phyloP scores from a whole-genome alignment of 1,140 invertebrate genomes.

The Drosophila subobscura region DNA sequence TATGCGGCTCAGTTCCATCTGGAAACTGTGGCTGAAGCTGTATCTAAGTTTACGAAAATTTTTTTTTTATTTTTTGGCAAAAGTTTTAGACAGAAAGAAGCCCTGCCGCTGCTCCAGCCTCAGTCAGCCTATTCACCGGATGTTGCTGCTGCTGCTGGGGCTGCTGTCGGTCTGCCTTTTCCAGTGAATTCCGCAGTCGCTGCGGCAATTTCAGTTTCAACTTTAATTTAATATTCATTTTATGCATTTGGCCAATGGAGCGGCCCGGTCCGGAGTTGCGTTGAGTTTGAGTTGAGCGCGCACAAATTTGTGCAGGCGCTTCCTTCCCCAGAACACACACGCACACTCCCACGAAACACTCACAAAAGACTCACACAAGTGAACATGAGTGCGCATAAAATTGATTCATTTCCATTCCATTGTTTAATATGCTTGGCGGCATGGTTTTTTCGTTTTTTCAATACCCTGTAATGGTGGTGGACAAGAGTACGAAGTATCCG shows the following conservation, averaged over 20 bases:
- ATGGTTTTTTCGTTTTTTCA: conserved; percentile 33
- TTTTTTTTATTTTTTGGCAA: conserved; percentile 22
- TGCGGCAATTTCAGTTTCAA: conserved; percentile 75
- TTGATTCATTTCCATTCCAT: conserved; percentile 81
- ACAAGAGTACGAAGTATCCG: too few species aligned
- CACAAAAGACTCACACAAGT: too few species aligned
- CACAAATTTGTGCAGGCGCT: conserved; percentile 75
- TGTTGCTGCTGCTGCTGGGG: conserved; percentile 49
- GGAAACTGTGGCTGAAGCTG: conserved; percentile 32
- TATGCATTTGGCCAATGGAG: conserved; percentile 74
- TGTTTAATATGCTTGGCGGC: conserved; percentile 79
- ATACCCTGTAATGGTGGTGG: too few species aligned
- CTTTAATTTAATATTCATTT: conserved; percentile 82
- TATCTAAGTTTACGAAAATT: conserved; percentile 44
- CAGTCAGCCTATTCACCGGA: conserved; percentile 42
- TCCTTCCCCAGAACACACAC: conserved; percentile 63
- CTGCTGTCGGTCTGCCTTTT: conserved; percentile 50
- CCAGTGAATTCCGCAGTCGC: conserved; percentile 72
- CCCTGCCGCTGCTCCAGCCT: too few species aligned
- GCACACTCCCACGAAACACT: conserved; percentile 13
- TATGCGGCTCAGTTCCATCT: conserved; percentile 55
- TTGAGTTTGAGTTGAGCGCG: conserved; percentile 3
- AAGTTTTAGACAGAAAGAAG: too few species aligned
- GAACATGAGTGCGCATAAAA: conserved; percentile 62
- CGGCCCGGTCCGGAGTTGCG: not conserved